Base-by-base conservation (phyloP, 1,140 invertebrate species). In the Drosophila suzukii region DNA sequence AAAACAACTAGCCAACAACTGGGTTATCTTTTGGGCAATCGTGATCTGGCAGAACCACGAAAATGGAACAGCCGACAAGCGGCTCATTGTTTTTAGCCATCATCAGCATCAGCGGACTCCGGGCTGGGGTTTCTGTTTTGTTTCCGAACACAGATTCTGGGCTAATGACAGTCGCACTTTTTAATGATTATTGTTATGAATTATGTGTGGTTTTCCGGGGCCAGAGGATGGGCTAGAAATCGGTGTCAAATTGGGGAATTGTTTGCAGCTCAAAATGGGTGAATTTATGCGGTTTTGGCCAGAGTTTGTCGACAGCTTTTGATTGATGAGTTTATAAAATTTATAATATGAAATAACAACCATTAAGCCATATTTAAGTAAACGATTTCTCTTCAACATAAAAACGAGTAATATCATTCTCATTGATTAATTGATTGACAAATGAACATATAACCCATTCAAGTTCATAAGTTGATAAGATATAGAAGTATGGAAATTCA, bases 141-240 rank as follows among this genome's bases (percentile, higher is more conserved):
- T 51, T 60, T 60, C 47, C 38, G 20, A 60, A 72, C 39, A 34
- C 51, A 49, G 44, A 75, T 83, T 78, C 81, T 86, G 83, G 83
- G 81, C 82, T 86, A 86, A 85, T 88, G 81, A 67, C 81, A 81
- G 81, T 73, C 63, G 81, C 74, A 86, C 82, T 81, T 75, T 58
- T 81, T 78, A 81, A 86, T 85, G 82, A 86, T 82, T 78, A 75
- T 82, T 76, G 82, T 86, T 86, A 71, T 82, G 67, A 74, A 81
- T 85, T 85, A 75, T 70, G 70, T 74, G 81, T 63, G 73, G 67
- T 59, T 68, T 80, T 77, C 56, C 67, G 60, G 55, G 77, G 60
- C 11, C 62, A 55, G 15, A n/a, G 8, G 60, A 15, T 54, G 44
- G 38, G 34, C 24, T 32, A 51, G 41, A 81, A 80, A 85, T 82